phyloP scores from a whole-genome alignment of 2,797 vertebrate genomes.

The Lacerta bilineata region DNA sequence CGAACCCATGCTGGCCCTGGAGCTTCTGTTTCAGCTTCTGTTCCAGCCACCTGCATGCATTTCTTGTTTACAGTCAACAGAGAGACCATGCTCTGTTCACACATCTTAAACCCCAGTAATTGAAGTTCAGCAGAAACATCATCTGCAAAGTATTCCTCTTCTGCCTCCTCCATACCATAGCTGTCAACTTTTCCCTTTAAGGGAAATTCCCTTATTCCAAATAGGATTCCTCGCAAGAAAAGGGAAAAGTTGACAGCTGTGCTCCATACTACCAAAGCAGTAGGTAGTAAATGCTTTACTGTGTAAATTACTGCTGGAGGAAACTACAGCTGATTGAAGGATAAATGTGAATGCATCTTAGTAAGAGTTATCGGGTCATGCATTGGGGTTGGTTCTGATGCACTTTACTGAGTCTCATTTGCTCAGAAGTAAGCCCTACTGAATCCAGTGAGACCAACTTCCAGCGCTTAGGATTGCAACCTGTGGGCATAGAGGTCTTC shows the following conservation, averaged over 20 bases:
- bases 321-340: not conserved
- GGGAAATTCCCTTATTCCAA: no score
- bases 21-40: not conserved
- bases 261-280: not conserved
- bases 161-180: not conserved
- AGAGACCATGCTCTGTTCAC: not conserved
- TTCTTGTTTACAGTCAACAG: not conserved
- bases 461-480: not conserved
- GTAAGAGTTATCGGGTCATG: not conserved
- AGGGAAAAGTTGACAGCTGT: no score
- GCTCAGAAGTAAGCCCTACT: no score
- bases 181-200: no score
- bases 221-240: no score
- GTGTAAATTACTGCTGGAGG: not conserved
- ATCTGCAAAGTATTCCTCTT: not conserved
- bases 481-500: not conserved
- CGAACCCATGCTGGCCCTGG: not conserved
- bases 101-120: not conserved
- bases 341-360: not conserved
- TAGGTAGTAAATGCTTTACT: not conserved
- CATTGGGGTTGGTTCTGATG: not conserved
- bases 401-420: not conserved
- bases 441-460: no score
- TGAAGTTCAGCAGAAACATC: not conserved
- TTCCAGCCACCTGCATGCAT: not conserved